phyloP scores from a whole-genome alignment of 2,888 invertebrate genomes.

The Reticulitermes lucifugus region DNA sequence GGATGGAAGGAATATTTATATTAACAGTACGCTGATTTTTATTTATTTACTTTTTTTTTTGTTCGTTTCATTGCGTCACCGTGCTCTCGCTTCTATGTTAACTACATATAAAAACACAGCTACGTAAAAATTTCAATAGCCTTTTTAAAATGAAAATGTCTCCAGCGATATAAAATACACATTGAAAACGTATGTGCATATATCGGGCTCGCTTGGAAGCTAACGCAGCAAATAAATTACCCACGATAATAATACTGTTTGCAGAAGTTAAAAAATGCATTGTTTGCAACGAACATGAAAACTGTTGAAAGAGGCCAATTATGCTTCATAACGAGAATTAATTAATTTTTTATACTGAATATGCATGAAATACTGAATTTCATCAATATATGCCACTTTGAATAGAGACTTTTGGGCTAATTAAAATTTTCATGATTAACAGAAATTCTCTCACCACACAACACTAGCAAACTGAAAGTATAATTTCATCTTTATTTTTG shows the following conservation, averaged over 20 bases:
- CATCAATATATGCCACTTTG: neutral
- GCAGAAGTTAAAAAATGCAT: slow-evolving; percentile 35
- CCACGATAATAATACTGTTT: slow-evolving; percentile 33
- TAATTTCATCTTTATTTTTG: neutral
- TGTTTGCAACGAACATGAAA: slow-evolving; percentile 27
- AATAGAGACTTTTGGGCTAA: slow-evolving; percentile 1
- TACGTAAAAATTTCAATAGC: slow-evolving; percentile 35
- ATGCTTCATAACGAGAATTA: slow-evolving; percentile 18
- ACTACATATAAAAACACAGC: slow-evolving; percentile 23
- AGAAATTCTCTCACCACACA: neutral
- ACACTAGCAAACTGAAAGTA: neutral
- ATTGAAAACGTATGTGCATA: slow-evolving; percentile 40
- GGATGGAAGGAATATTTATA: neutral
- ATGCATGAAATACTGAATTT: slow-evolving; percentile 29
- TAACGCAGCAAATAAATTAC: slow-evolving; percentile 28
- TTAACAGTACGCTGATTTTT: neutral
- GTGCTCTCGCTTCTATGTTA: slow-evolving; percentile 15
- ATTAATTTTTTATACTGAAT: slow-evolving; percentile 20
- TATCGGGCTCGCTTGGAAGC: neutral
- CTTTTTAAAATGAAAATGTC: slow-evolving; percentile 40
- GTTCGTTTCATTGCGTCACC: slow-evolving; percentile 16
- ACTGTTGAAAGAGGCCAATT: slow-evolving; percentile 30
- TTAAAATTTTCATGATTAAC: slow-evolving; percentile 17
- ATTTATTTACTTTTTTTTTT: neutral
- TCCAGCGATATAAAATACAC: slow-evolving; percentile 27